Evolutionary conservation across 2,797 vertebrate genomes (phyloP).

Genomic region (Delichon dasypus): DNA sequence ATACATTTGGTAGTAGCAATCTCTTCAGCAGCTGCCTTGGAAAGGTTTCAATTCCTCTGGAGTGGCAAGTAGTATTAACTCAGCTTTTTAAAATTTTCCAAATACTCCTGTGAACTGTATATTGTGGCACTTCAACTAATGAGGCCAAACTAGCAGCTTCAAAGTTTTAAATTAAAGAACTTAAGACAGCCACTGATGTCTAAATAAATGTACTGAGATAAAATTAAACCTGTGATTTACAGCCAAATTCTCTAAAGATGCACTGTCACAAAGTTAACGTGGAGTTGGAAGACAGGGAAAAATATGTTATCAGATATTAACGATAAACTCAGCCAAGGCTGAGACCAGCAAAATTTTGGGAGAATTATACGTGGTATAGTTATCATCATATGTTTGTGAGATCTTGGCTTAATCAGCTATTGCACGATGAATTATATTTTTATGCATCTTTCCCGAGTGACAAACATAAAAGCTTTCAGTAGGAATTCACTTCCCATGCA

Average conservation of each 20-base stretch:
- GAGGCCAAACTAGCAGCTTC: constrained; percentile 15
- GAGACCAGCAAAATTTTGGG: not conserved
- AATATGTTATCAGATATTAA: not conserved
- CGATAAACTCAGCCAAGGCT: not conserved
- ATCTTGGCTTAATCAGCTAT: not conserved
- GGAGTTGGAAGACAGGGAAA: not conserved
- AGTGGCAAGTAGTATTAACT: not conserved
- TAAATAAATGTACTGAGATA: not conserved
- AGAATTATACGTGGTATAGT: not conserved
- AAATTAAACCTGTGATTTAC: not conserved
- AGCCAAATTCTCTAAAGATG: not conserved
- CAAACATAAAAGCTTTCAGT: not conserved
- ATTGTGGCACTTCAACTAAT: not conserved
- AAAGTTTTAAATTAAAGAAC: constrained; percentile 17
- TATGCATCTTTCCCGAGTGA: not conserved
- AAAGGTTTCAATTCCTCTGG: not conserved
- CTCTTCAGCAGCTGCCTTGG: not conserved
- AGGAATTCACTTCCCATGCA: not conserved
- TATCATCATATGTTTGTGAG: not conserved
- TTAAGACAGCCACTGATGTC: not conserved
- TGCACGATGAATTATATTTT: not conserved
- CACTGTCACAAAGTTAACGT: not conserved
- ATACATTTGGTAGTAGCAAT: not conserved
- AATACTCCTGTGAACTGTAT: not conserved
- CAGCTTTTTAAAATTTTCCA: not conserved